Conservation (phyloP, 2,113 vertebrate species). For the Planiliza haematocheilus region DNA sequence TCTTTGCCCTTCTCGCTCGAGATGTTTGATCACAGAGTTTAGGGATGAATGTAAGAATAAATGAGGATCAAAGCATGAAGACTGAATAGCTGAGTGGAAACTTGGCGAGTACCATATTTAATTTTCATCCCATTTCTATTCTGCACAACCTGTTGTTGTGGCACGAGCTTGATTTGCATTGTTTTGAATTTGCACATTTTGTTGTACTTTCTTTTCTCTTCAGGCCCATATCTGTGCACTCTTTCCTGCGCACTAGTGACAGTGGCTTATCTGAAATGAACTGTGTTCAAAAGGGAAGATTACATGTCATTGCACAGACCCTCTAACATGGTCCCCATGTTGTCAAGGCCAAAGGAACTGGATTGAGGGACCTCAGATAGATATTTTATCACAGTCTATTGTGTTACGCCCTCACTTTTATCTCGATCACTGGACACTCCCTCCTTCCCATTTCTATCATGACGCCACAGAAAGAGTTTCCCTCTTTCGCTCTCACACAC, state of each 20-base stretch:
- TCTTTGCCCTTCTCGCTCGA: constrained; percentile 20
- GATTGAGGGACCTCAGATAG: neutral
- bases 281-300: constrained; percentile 62
- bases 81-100: constrained; percentile 24
- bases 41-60: constrained; percentile 45
- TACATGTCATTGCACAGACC: constrained; percentile 23
- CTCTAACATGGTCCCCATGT: constrained; percentile 20
- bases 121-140: constrained; percentile 17
- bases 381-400: constrained; percentile 19
- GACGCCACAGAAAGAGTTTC: neutral
- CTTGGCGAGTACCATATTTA: constrained; percentile 52
- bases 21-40: constrained; percentile 22
- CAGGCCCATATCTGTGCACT: constrained; percentile 29
- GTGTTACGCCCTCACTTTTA: neutral
- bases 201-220: neutral
- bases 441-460: constrained; percentile 19
- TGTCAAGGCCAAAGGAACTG: constrained; percentile 61
- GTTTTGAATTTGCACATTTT: constrained; percentile 62
- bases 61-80: constrained; percentile 52
- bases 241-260: constrained; percentile 54
- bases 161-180: constrained; percentile 35
- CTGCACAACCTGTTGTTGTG: constrained; percentile 40
- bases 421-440: neutral
- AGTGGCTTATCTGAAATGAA: constrained; percentile 61
- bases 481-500: neutral